Evolutionary conservation across 35 echinoderm and acorn worm genomes (phyloP).

Genomic region (Apostichopus japonicus): DNA sequence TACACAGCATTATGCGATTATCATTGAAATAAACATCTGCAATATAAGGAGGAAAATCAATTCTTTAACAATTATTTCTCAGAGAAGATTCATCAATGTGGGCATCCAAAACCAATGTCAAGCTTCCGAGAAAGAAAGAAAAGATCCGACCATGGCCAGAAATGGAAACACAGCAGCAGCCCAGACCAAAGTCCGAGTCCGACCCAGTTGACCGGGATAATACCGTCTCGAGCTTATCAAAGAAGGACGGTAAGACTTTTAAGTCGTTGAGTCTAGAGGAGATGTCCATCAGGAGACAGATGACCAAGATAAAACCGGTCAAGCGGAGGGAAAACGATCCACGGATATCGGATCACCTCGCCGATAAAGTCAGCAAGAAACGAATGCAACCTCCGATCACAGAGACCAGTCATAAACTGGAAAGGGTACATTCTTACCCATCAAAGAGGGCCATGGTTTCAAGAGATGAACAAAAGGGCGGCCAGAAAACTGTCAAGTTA

Average conservation of each 20-base stretch:
- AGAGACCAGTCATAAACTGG: not conserved
- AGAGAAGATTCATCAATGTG: not conserved
- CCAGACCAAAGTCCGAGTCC: not conserved
- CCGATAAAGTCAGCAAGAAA: not conserved
- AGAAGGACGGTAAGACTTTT: not conserved
- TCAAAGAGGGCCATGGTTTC: not conserved
- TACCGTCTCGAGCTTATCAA: not conserved
- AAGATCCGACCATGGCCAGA: not conserved
- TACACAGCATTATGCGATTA: no score
- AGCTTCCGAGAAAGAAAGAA: not conserved
- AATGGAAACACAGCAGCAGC: not conserved
- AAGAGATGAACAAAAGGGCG: not conserved
- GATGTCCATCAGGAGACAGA: slow-evolving; percentile 9
- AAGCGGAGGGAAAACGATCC: not conserved
- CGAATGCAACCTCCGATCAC: not conserved
- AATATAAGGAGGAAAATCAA: no score
- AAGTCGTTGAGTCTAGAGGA: slow-evolving; percentile 17
- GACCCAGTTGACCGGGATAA: not conserved
- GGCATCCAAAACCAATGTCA: not conserved
- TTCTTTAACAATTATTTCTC: not conserved
- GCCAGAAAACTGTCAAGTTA: not conserved
- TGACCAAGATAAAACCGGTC: not conserved
- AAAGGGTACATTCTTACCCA: not conserved
- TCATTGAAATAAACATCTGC: no score
- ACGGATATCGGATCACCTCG: not conserved